phyloP scores from a whole-genome alignment of 2,888 invertebrate genomes.

The Oligia latruncula region DNA sequence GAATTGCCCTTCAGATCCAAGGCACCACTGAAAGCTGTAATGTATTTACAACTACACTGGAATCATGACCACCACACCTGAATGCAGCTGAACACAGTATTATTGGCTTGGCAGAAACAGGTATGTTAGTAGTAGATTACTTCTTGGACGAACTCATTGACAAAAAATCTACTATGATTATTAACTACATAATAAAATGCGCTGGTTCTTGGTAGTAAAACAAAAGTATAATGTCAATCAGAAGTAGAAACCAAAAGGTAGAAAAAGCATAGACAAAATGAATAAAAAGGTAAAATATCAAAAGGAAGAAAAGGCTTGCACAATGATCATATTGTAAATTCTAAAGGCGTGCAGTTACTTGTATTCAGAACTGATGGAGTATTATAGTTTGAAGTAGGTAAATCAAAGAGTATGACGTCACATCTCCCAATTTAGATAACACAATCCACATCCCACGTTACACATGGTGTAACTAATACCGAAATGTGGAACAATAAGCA shows the following conservation, averaged over 20 bases:
- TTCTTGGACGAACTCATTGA: neutral
- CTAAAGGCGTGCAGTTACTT: neutral
- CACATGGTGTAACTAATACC: conserved; percentile 47
- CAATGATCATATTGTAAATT: too few species aligned
- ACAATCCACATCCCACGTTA: conserved; percentile 28
- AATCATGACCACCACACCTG: neutral
- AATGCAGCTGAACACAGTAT: neutral
- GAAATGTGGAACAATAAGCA: conserved; percentile 49
- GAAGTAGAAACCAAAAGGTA: too few species aligned
- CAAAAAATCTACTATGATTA: neutral
- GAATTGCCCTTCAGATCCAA: too few species aligned
- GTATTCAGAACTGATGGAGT: neutral
- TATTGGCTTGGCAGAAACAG: neutral
- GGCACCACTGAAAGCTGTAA: neutral
- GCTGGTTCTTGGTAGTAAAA: too few species aligned
- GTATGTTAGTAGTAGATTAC: neutral
- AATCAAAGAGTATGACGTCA: conserved; percentile 34
- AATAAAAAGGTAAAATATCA: too few species aligned
- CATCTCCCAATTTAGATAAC: conserved; percentile 29
- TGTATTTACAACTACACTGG: neutral
- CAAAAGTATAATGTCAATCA: too few species aligned
- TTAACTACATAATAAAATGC: too few species aligned
- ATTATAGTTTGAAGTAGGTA: conserved; percentile 12
- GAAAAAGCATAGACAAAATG: too few species aligned
- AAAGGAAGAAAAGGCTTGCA: too few species aligned